Evolutionary conservation across 2,888 invertebrate genomes (phyloP).

Genomic region (Andrena flavipes): DNA sequence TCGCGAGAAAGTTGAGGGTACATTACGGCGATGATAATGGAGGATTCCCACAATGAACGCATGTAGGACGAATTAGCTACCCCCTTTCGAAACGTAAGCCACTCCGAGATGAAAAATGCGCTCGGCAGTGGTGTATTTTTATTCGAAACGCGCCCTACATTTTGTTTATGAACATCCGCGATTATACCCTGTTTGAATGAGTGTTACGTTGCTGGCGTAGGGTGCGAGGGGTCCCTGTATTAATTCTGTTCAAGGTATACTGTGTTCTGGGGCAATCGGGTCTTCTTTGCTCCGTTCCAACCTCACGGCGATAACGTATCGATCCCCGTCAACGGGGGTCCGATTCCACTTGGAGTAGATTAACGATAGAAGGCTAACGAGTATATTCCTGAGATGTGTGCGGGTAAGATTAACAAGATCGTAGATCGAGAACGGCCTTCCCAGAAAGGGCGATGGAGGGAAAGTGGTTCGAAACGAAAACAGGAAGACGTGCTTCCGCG

Average conservation of each 20-base stretch:
- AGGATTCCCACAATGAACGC: neutral
- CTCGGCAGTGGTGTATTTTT: neutral
- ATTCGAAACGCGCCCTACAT: neutral
- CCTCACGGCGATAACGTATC: slow-evolving; percentile 2
- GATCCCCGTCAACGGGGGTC: slow-evolving; percentile 11
- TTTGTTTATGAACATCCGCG: neutral
- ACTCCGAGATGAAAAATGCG: neutral
- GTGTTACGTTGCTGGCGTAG: too few species aligned
- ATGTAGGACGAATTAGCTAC: neutral
- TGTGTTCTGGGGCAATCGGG: neutral
- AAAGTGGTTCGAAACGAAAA: slow-evolving; percentile 26
- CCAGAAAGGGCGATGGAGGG: neutral
- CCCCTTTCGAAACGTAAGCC: neutral
- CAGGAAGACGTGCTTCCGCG: neutral
- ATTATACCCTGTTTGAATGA: too few species aligned
- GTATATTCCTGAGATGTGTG: slow-evolving; percentile 38
- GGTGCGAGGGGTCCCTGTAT: neutral
- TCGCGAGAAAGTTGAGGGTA: neutral
- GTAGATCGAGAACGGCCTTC: slow-evolving; percentile 3
- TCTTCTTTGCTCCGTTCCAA: neutral
- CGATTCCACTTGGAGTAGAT: slow-evolving; percentile 20
- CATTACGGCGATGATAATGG: neutral
- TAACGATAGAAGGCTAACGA: slow-evolving; percentile 21
- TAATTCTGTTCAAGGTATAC: slow-evolving; percentile 6
- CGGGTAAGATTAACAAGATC: slow-evolving; percentile 43